Percentiles rank a stretch among this genome's conserved stretches.
Conservation (phyloP, 2,113 vertebrate species). For the Sminthopsis crassicaudata region DNA sequence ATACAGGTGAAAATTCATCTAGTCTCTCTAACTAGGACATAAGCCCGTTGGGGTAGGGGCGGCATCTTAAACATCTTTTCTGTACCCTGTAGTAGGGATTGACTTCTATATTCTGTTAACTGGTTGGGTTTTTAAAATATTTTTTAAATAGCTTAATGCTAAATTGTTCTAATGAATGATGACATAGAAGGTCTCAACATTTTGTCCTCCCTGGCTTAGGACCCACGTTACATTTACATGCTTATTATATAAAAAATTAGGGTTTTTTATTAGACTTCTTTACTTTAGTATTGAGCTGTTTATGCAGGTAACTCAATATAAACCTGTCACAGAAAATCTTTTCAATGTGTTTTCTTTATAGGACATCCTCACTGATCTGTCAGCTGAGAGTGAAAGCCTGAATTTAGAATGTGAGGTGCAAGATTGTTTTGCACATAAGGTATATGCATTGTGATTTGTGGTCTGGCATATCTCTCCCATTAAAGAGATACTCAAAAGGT, state of each 20-base stretch:
- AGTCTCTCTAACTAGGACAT: not conserved
- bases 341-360: conserved; percentile 68
- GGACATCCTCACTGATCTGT: conserved; percentile 96
- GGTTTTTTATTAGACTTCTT: not conserved
- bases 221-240: not conserved
- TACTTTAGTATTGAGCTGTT: not conserved
- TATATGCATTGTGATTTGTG: conserved; percentile 59
- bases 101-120: not conserved
- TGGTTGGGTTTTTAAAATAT: not conserved
- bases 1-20: no score
- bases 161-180: not conserved
- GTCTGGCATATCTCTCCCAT: not conserved
- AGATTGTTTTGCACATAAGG: conserved; percentile 95
- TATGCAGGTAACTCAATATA: not conserved
- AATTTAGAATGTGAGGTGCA: conserved; percentile 89
- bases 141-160: not conserved
- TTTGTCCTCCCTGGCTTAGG: not conserved
- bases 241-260: not conserved
- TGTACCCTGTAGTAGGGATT: not conserved
- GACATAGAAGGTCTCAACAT: rapidly evolving
- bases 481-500: not conserved
- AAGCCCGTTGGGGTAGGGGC: no score
- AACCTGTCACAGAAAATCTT: not conserved
- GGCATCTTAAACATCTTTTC: not conserved
- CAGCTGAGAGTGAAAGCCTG: conserved; percentile 93